Evolutionary conservation across 2,888 invertebrate species (phyloP).

Genomic region (Agonopterix alstromeriana): DNA sequence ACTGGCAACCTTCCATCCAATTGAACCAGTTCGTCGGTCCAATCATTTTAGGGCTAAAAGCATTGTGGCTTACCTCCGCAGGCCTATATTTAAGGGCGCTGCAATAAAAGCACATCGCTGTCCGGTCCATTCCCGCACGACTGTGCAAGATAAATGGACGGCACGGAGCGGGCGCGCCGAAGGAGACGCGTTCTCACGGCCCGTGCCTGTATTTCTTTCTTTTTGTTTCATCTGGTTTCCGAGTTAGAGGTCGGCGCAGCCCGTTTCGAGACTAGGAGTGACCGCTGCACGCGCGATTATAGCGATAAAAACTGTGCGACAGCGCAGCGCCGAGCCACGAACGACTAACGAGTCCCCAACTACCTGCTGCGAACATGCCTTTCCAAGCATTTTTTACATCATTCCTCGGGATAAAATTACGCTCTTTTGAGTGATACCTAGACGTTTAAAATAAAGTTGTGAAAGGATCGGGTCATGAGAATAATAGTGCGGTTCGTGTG

Average conservation of each 20-base stretch:
- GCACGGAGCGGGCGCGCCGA: slow-evolving; percentile 41
- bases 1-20: slow-evolving; percentile 9
- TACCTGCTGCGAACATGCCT: slow-evolving; percentile 33
- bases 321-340: slow-evolving; percentile 31
- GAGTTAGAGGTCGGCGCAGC: slow-evolving; percentile 66
- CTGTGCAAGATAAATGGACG: slow-evolving; percentile 73
- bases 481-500: slow-evolving; percentile 22
- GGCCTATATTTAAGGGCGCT: slow-evolving; percentile 71
- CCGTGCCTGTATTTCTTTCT: slow-evolving; percentile 64
- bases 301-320: slow-evolving; percentile 58
- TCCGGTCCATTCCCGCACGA: slow-evolving; percentile 71
- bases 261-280: slow-evolving; percentile 54
- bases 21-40: slow-evolving; percentile 38
- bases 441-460: slow-evolving; percentile 32
- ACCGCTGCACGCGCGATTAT: slow-evolving; percentile 62
- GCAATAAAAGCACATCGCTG: slow-evolving; percentile 72
- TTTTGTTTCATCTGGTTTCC: slow-evolving; percentile 68
- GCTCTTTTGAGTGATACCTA: slow-evolving; percentile 26
- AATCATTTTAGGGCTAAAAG: slow-evolving; percentile 58
- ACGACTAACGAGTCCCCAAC: slow-evolving; percentile 44
- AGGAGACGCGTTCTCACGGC: slow-evolving; percentile 74
- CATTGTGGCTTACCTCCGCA: slow-evolving; percentile 52
- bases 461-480: slow-evolving; percentile 32
- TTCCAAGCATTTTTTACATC: slow-evolving; percentile 30
- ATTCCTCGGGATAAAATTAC: slow-evolving; percentile 32